A percentile compares a stretch with the other conserved stretches of the same genome.
Conservation (phyloP, 92 coral and sea anemone species). For the Porites divaricata region DNA sequence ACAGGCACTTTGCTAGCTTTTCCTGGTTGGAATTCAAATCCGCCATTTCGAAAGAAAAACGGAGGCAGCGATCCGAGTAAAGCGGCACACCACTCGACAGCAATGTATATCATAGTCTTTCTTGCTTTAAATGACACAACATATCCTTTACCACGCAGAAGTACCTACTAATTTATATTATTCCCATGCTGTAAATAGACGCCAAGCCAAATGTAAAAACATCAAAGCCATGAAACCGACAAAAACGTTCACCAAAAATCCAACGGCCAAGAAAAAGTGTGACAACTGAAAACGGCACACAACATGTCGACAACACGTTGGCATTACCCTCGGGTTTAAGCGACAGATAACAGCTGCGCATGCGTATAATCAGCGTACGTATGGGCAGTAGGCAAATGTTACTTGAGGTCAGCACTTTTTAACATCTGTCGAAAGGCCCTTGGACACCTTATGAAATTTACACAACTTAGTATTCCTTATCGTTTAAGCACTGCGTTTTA, state of each 20-base stretch:
- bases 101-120: slow-evolving; percentile 32
- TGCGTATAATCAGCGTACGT: too few species aligned
- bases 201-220: slow-evolving; percentile 60
- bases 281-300: slow-evolving; percentile 68
- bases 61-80: slow-evolving; percentile 69
- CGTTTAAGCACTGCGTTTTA: too few species aligned
- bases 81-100: slow-evolving; percentile 42
- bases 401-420: too few species aligned
- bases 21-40: slow-evolving; percentile 75
- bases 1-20: slow-evolving; percentile 67
- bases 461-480: too few species aligned
- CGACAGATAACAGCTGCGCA: too few species aligned
- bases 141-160: slow-evolving; percentile 50
- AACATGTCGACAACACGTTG: slow-evolving; percentile 43
- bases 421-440: too few species aligned
- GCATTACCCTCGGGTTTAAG: too few species aligned
- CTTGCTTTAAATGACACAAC: slow-evolving; percentile 39
- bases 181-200: slow-evolving; percentile 69
- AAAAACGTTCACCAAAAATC: slow-evolving; percentile 37
- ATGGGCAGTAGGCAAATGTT: too few species aligned
- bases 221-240: slow-evolving; percentile 70
- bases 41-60: slow-evolving; percentile 34
- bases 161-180: slow-evolving; percentile 67
- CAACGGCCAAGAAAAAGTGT: slow-evolving; percentile 58
- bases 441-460: too few species aligned